phyloP scores from a whole-genome alignment of 2,888 invertebrate species.

The Protonemura montana region DNA sequence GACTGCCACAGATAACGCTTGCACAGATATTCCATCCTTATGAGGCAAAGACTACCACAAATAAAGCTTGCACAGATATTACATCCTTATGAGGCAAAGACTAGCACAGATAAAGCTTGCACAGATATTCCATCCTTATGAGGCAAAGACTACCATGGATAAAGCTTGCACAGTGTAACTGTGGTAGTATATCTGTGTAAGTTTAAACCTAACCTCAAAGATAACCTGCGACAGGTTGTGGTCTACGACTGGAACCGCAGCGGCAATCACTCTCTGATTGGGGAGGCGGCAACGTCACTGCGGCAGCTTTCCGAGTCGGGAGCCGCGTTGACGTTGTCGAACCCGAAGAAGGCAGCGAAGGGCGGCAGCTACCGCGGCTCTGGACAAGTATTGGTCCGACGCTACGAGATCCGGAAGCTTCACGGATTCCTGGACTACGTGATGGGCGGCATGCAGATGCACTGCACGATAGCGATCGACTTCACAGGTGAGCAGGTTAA shows the following conservation, averaged over 20 bases:
- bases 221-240: slow-evolving; percentile 55
- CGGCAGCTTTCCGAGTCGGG: slow-evolving; percentile 57
- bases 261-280: slow-evolving; percentile 62
- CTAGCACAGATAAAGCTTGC: too few species aligned
- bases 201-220: too few species aligned
- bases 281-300: slow-evolving; percentile 59
- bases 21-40: too few species aligned
- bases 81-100: too few species aligned
- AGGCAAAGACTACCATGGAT: too few species aligned
- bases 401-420: slow-evolving; percentile 52
- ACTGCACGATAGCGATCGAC: slow-evolving; percentile 62
- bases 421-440: slow-evolving; percentile 67
- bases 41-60: too few species aligned
- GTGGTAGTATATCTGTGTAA: too few species aligned
- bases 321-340: slow-evolving; percentile 56
- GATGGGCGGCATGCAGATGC: slow-evolving; percentile 62
- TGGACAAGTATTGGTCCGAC: slow-evolving; percentile 55
- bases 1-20: too few species aligned
- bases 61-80: too few species aligned
- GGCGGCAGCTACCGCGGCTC: slow-evolving; percentile 61
- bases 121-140: too few species aligned
- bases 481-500: slow-evolving; percentile 58
- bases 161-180: too few species aligned
- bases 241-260: slow-evolving; percentile 63
- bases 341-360: slow-evolving; percentile 56